Base-by-base conservation (phyloP, 1,140 invertebrate species). In the Tenebrio molitor region DNA sequence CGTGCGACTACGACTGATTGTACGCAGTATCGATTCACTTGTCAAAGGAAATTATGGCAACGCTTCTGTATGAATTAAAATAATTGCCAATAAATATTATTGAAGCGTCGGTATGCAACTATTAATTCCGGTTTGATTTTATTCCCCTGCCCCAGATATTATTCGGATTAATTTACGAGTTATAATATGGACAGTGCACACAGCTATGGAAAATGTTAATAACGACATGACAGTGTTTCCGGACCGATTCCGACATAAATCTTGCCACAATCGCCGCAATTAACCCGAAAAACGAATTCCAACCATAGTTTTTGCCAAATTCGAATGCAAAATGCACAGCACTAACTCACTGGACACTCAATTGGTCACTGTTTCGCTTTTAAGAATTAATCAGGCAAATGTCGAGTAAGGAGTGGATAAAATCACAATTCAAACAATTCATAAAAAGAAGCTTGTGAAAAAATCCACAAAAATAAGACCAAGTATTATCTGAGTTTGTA, bases 91-190 rank as follows among this genome's bases (percentile, higher is more conserved):
- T 58, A 58, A 58, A 58, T 58, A 58, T 39, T 39, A 39, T 29
- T 15, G 50, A 21, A n/a, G 17, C 17, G 17, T 15, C 10, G 46
- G 46, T 39, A 39, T 39, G 46, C 46, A 53, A 58, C 50, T 25
- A 58, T 58, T 58, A 58, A 58, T 58, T 58, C 23, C 50, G 23
- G 50, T 58, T 29, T 58, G 50, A 58, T 29, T 58, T 58, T 58
- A 29, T 58, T 58, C 23, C 21, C 15, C 21, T 29, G 23, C 19
- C 50, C 50, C 50, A 58, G 50, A 58, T 58, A 58, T 58, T 58
- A 58, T 58, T 58, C 23, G 21, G 21, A 50, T 5, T 25, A 58
- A 58, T 58, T 58, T 58, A 58, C 19, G 50, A 14, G 50, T 29
- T 58, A 58, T 58, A 58, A 58, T 58, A 58, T 29, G 50, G 50